Base-by-base conservation (phyloP, 2,113 vertebrate genomes). In the Tupaia chinensis region DNA sequence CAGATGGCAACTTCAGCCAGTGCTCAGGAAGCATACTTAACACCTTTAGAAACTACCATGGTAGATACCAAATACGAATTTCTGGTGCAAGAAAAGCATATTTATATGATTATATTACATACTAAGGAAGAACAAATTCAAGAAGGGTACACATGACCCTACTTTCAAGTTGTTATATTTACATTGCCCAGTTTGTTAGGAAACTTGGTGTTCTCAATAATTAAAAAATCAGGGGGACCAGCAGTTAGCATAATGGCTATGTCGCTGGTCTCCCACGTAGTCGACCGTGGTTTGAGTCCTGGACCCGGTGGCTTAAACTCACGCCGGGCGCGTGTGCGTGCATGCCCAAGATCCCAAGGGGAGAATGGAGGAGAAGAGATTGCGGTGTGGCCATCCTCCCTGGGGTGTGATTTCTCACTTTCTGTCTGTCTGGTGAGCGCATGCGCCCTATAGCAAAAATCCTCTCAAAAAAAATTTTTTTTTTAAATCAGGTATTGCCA, bases 1-100 rank as follows among this genome's bases (percentile, higher is more conserved):
- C 68, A 70, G 15, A 91, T 69, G 80, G 54, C n/a, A 90, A 65
- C 70, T 80, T 87, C 54, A 76, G 76, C 20, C 87, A 66, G 93
- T 68, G 20, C 65, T 76, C 77, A 29, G 22, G 73, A 81, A 93
- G 72, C 66, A 11, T 53, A 34, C 27, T 58, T 70, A 60, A 44
- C 34, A 56, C 23, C 73, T 63, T 32, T 76, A 65, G 58, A 87
- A 65, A 61, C 4, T 27, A 54, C 3, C 23, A 13, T 13, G 5
- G 23, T 19, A 6, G 65, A 81, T 65, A 12, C 0, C 29, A 23
- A 20, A 19, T 53, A 13, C 0, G 20, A n/a, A 1, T 53, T 66
- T 61, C 72, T 23, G 58, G 1, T 74, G 9, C 85, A 83, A 80
- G 34, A 29, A 54, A 25, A 69, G 27, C 20, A 53, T 83, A 27